Conservation (phyloP, 2,797 vertebrate species). For the Craterocephalus amniculus region DNA sequence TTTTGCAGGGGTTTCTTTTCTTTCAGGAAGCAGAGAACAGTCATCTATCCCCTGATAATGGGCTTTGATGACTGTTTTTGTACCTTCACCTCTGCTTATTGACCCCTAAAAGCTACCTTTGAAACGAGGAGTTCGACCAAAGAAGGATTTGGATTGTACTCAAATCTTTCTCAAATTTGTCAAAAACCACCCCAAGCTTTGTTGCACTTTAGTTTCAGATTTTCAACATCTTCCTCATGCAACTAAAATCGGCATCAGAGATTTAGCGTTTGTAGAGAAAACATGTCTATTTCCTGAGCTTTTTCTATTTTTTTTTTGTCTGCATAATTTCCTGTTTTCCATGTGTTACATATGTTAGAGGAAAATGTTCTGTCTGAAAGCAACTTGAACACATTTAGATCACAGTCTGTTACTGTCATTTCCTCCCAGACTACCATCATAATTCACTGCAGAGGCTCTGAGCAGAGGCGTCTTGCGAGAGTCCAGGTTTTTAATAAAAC, state of each 20-base stretch:
- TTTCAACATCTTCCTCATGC: background rate
- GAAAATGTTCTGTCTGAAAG: background rate
- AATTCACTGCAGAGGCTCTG: slow-evolving; percentile 1
- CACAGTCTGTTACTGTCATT: background rate
- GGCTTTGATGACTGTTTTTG: no score
- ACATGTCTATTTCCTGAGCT: background rate
- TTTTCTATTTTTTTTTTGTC: background rate
- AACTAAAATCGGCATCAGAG: background rate
- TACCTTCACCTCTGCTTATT: no score
- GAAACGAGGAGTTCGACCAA: no score
- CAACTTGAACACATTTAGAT: background rate
- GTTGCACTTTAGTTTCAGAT: background rate
- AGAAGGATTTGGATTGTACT: no score
- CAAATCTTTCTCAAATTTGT: no score
- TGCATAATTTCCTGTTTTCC: background rate
- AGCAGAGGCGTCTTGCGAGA: background rate
- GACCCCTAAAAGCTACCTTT: no score
- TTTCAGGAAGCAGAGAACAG: no score
- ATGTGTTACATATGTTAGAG: background rate
- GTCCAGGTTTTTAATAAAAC: slow-evolving; percentile 3
- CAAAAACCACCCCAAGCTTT: no score
- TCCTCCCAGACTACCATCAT: slow-evolving; percentile 17
- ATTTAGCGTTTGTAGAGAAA: background rate
- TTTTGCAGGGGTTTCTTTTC: no score
- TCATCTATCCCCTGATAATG: no score